Conservation (phyloP, 2,797 vertebrate species). For the Odontamblyopus lacepedii region DNA sequence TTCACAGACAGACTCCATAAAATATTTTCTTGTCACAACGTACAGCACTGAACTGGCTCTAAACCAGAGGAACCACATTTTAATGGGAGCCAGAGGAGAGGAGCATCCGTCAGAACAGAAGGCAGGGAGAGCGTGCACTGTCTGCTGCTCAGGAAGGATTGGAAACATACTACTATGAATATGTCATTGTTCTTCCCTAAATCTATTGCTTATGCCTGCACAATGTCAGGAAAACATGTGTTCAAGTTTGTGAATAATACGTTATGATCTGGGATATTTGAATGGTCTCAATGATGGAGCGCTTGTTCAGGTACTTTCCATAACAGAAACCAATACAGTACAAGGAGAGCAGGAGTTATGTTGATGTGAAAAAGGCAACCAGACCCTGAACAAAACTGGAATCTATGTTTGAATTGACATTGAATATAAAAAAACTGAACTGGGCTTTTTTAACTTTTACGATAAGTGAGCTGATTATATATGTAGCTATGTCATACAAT, state of each 20-base stretch:
- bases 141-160: conserved; percentile 63
- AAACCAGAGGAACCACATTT: conserved; percentile 68
- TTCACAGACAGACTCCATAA: conserved; percentile 36
- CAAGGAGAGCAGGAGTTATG: neutral
- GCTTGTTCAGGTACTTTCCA: neutral
- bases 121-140: conserved; percentile 47
- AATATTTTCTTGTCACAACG: conserved; percentile 55
- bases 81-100: conserved; percentile 52
- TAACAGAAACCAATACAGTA: neutral
- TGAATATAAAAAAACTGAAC: too few relatives aligned
- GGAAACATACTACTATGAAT: conserved; percentile 62
- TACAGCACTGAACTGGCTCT: conserved; percentile 50
- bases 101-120: conserved; percentile 57
- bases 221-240: conserved; percentile 5
- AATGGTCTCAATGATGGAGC: neutral
- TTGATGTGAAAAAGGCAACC: neutral
- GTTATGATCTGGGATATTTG: neutral
- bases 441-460: too few relatives aligned
- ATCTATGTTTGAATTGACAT: too few relatives aligned
- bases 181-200: conserved; percentile 13
- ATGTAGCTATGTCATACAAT: too few relatives aligned
- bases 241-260: neutral
- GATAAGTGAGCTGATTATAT: too few relatives aligned
- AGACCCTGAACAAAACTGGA: neutral
- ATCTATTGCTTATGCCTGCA: neutral